Percentiles rank a stretch among this genome's conserved stretches.
phyloP scores from a whole-genome alignment of 2,888 invertebrate genomes.

The Meloe dianella region DNA sequence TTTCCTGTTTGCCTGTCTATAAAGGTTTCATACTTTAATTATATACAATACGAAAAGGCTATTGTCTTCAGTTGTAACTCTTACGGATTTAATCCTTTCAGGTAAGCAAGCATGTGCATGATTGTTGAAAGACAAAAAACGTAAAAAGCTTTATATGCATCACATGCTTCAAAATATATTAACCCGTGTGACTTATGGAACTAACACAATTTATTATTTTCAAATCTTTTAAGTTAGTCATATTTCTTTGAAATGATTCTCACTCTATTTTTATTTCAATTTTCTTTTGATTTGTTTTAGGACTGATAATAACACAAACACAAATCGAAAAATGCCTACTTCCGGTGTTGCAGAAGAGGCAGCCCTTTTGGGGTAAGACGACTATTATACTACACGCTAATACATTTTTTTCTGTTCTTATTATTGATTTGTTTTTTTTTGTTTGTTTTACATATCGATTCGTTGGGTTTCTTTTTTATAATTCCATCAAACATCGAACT shows the following conservation, averaged over 20 bases:
- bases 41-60: background rate
- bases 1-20: background rate
- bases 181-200: background rate
- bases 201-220: background rate
- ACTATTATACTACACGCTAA: slow-evolving; percentile 35
- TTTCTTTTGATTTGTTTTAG: slow-evolving; percentile 48
- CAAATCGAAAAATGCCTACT: slow-evolving; percentile 70
- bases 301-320: slow-evolving; percentile 55
- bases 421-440: slow-evolving; percentile 22
- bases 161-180: slow-evolving; percentile 6
- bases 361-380: slow-evolving; percentile 84
- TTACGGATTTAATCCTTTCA: background rate
- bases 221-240: background rate
- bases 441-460: too few species aligned
- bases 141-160: background rate
- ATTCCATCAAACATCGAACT: background rate
- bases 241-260: background rate
- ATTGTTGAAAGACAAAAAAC: background rate
- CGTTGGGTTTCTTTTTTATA: background rate
- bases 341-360: slow-evolving; percentile 81
- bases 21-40: slow-evolving; percentile 8
- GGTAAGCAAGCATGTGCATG: slow-evolving; percentile 15
- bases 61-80: background rate
- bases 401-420: slow-evolving; percentile 26
- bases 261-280: slow-evolving; percentile 19